Evolutionary conservation across 2,888 invertebrate species (phyloP).

Genomic region (Agrochola litura): DNA sequence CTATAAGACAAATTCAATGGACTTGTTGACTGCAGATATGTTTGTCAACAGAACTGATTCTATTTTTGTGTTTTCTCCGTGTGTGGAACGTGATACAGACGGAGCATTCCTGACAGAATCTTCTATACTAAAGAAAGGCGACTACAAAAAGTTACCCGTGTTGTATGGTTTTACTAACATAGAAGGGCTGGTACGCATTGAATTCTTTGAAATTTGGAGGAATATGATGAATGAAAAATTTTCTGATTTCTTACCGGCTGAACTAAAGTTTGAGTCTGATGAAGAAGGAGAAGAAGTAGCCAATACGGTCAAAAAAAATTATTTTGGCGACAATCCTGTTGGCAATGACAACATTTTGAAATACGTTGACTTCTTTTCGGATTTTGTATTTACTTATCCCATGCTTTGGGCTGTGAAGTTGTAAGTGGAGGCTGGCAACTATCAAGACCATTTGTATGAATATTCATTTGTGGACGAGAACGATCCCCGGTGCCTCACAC

Average conservation of each 20-base stretch:
- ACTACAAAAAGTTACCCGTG: slow-evolving; percentile 67
- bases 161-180: slow-evolving; percentile 69
- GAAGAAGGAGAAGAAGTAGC: slow-evolving; percentile 71
- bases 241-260: slow-evolving; percentile 68
- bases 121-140: slow-evolving; percentile 72
- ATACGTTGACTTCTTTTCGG: slow-evolving; percentile 76
- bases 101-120: slow-evolving; percentile 73
- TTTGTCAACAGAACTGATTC: slow-evolving; percentile 55
- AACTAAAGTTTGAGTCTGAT: slow-evolving; percentile 72
- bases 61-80: slow-evolving; percentile 63
- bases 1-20: slow-evolving; percentile 66
- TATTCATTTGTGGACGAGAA: slow-evolving; percentile 74
- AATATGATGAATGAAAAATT: slow-evolving; percentile 71
- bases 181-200: slow-evolving; percentile 72
- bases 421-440: slow-evolving; percentile 72
- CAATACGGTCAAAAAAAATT: slow-evolving; percentile 70
- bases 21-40: slow-evolving; percentile 60
- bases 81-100: slow-evolving; percentile 57
- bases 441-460: slow-evolving; percentile 76
- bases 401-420: slow-evolving; percentile 69
- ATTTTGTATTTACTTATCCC: slow-evolving; percentile 76
- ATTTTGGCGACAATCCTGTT: slow-evolving; percentile 73
- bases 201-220: slow-evolving; percentile 69
- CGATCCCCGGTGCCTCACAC: slow-evolving; percentile 66
- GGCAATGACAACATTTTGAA: slow-evolving; percentile 66